Percentiles rank a stretch among this genome's conserved stretches.
These are phyloP conservation scores for Vireo griseus DNA, from an alignment of 2,797 vertebrate genomes.

Conservation along the genomic window DNA sequence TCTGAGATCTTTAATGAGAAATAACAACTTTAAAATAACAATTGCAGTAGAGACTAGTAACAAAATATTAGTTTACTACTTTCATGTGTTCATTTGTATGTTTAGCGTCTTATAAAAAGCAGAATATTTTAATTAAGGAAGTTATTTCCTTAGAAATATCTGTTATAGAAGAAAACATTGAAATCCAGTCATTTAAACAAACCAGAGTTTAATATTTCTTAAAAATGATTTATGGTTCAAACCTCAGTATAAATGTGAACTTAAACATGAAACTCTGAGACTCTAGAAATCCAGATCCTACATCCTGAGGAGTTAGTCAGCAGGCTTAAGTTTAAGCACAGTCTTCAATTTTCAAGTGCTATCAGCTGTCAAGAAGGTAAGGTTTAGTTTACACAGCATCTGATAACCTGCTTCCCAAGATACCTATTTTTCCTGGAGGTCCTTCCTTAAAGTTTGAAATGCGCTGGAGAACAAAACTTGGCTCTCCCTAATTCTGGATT, in stretches of 20 bases:
- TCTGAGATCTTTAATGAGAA: slow-evolving; percentile 10
- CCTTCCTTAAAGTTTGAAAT: background rate
- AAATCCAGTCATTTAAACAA: slow-evolving; percentile 10
- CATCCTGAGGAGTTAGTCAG: background rate
- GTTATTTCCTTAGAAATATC: slow-evolving; percentile 43
- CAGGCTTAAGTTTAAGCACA: background rate
- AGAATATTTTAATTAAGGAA: slow-evolving; percentile 36
- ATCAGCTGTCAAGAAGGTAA: background rate
- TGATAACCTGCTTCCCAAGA: background rate
- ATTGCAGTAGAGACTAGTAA: slow-evolving; percentile 18
- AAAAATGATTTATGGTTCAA: background rate
- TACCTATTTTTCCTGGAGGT: background rate
- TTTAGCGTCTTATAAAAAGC: slow-evolving; percentile 14
- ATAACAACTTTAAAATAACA: slow-evolving; percentile 35
- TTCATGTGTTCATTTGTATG: slow-evolving; percentile 10
- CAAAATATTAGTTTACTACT: slow-evolving; percentile 49
- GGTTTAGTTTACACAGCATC: background rate
- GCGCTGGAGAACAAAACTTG: background rate
- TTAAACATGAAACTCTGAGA: background rate
- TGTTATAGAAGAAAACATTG: background rate
- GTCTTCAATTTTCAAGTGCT: background rate
- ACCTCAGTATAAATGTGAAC: background rate
- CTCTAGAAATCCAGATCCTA: background rate
- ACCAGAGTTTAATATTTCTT: background rate
- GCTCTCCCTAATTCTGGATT: background rate